Conservation (phyloP, 2,113 vertebrate genomes). For the Myanophis thanlyinensis region DNA sequence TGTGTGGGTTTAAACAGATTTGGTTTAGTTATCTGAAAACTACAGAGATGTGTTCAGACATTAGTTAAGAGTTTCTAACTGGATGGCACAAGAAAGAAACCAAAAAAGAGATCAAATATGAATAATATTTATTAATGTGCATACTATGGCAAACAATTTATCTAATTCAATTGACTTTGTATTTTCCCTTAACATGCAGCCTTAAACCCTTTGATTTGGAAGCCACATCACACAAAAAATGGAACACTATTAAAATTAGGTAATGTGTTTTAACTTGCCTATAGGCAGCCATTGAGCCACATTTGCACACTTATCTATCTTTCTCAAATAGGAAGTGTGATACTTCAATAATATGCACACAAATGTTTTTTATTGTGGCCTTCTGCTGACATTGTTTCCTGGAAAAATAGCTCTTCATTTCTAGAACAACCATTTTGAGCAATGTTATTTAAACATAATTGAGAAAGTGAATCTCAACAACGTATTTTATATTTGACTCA, state of each 20-base stretch:
- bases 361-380: background rate
- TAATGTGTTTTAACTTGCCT: background rate
- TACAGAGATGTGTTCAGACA: background rate
- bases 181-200: background rate
- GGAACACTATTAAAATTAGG: background rate
- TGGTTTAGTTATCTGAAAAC: no score
- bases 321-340: background rate
- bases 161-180: background rate
- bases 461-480: conserved; percentile 27
- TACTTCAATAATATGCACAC: background rate
- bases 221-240: background rate
- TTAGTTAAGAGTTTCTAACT: background rate
- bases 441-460: background rate
- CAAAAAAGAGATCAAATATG: background rate
- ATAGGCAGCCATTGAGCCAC: background rate
- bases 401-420: background rate
- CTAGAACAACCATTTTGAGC: background rate
- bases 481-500: conserved; percentile 14
- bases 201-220: background rate
- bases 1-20: background rate
- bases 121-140: background rate
- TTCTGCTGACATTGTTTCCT: background rate
- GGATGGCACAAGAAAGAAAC: background rate
- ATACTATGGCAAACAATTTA: background rate
- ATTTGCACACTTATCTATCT: background rate